Percentiles rank a stretch among this genome's conserved stretches.
These are phyloP conservation scores for Callipepla californica DNA, from an alignment of 2,113 vertebrate genomes.

Conservation along the genomic window DNA sequence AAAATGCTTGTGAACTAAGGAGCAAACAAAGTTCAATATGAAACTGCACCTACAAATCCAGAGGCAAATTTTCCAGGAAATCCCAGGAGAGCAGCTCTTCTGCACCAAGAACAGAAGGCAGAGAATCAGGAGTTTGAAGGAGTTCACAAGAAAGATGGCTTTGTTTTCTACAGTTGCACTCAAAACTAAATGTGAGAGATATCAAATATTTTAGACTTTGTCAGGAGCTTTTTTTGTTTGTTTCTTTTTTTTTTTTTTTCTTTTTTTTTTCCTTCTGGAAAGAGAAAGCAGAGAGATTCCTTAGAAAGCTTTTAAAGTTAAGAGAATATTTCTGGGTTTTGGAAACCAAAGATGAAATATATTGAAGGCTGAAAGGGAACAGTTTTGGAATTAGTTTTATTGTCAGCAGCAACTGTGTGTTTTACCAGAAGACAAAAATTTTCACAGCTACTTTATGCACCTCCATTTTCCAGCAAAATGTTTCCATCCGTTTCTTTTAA, in stretches of 20 bases:
- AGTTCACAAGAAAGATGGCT: background rate
- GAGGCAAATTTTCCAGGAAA: background rate
- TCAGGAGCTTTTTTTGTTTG: background rate
- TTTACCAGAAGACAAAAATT: background rate
- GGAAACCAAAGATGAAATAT: background rate
- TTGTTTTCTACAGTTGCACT: background rate
- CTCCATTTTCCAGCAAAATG: background rate
- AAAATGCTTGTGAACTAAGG: background rate
- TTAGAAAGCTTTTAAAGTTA: background rate
- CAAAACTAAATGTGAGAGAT: background rate
- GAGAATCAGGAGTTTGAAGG: background rate
- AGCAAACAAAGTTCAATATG: background rate
- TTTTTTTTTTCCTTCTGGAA: background rate
- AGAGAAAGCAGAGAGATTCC: background rate
- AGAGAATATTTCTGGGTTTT: background rate
- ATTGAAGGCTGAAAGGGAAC: background rate
- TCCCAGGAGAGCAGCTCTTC: rapidly evolving
- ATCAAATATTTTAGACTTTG: background rate
- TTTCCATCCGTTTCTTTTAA: background rate
- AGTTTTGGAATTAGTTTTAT: background rate
- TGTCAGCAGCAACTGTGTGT: background rate
- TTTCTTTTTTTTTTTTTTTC: background rate
- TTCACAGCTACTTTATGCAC: background rate
- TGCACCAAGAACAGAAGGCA: background rate
- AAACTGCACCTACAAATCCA: background rate